Evolutionary conservation across 2,113 vertebrate species (phyloP).

Genomic region (Lepus europaeus): DNA sequence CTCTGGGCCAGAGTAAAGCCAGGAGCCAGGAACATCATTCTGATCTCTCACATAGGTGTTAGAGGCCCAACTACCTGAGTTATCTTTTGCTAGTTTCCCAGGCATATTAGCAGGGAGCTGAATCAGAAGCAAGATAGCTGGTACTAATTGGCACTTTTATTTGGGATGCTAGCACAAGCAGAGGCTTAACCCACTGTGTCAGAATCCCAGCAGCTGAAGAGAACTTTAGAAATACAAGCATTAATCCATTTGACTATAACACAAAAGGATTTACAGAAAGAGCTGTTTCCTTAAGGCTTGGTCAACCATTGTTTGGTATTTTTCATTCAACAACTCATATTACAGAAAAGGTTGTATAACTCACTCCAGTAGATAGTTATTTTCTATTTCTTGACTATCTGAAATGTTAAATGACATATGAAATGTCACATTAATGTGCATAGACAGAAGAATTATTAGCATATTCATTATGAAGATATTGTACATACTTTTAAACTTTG

Average conservation of each 20-base stretch:
- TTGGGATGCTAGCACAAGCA: too few species aligned
- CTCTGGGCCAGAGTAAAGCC: too few species aligned
- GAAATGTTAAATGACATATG: background rate
- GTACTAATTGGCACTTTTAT: too few species aligned
- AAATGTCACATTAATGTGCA: background rate
- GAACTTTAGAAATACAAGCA: conserved; percentile 56
- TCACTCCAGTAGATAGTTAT: background rate
- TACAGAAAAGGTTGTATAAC: background rate
- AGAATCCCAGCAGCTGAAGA: background rate
- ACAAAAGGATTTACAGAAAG: conserved; percentile 64
- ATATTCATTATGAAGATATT: background rate
- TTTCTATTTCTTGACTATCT: conserved; percentile 5
- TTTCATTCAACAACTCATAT: background rate
- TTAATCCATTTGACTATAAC: conserved; percentile 42
- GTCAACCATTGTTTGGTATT: background rate
- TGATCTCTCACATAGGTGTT: too few species aligned
- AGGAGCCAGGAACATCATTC: too few species aligned
- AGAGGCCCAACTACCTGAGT: too few species aligned
- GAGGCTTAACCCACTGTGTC: background rate
- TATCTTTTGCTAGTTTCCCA: too few species aligned
- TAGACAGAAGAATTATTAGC: background rate
- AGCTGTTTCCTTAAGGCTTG: conserved; percentile 14
- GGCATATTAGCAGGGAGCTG: too few species aligned
- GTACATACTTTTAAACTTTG: background rate
- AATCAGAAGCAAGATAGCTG: too few species aligned